A percentile compares a stretch with the other conserved stretches of the same genome.
Conservation (phyloP, 2,113 vertebrate genomes). For the Donacobius atricapilla region DNA sequence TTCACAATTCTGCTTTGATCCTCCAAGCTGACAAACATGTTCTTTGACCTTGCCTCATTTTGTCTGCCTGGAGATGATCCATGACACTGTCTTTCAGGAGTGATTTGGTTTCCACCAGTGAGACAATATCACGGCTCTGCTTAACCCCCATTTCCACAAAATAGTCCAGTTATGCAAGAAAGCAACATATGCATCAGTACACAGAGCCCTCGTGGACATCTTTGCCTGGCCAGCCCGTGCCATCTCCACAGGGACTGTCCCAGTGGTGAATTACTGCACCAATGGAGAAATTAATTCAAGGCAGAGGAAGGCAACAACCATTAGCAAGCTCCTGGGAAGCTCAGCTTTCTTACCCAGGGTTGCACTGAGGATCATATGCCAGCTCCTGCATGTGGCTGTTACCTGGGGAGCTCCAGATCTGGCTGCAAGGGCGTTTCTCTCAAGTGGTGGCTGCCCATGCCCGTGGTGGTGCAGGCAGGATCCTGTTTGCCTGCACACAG, state of each 20-base stretch:
- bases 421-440: background rate
- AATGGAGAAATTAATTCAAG: background rate
- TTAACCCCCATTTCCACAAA: background rate
- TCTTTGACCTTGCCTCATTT: background rate
- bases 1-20: background rate
- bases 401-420: background rate
- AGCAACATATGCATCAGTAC: background rate
- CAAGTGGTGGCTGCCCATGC: background rate
- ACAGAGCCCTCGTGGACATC: rapidly evolving
- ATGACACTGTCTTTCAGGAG: background rate
- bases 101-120: background rate
- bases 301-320: background rate
- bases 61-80: background rate
- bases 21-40: background rate
- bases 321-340: background rate
- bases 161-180: background rate
- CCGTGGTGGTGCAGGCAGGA: background rate
- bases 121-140: background rate
- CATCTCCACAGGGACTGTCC: background rate
- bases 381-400: background rate
- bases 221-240: background rate
- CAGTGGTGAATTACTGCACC: background rate
- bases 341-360: background rate
- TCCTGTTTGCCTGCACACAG: background rate
- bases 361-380: background rate